Evolutionary conservation across 2,888 invertebrate genomes (phyloP), one percentile per base, ranked within the genome.

Genomic region (Thera obeliscata): DNA sequence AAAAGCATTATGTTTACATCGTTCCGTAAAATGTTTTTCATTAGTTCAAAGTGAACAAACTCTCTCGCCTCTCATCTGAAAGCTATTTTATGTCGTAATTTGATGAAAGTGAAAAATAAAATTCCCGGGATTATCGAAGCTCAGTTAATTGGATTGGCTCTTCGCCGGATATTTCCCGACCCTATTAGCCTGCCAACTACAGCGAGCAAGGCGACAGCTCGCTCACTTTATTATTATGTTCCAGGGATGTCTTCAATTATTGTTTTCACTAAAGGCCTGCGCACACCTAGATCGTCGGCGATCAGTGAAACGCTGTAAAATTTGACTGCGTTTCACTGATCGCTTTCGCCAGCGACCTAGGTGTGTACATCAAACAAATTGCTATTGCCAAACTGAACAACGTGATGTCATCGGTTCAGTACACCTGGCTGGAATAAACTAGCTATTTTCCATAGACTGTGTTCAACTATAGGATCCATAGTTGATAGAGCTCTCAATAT

Each of bases 11-110:
- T 71, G 73, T 77, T 76, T 72, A 73, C 76, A 80, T 79, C 78
- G 74, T 75, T 64, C 74, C 72, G 76, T 81, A 80, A 83, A 84
- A 82, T 80, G 81, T 76, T 82, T 78, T 81, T 82, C 81, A 85
- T 86, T 86, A 88, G 81, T 84, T 84, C 84, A 84, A 86, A 87
- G 86, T 86, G 85, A 82, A 78, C 80, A 78, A 81, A 80, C 79
- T 82, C 80, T 81, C 80, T 74, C 78, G 74, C 75, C 73, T 79
- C 78, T 74, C 80, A 81, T 82, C 78, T 79, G 77, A 79, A 79
- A 81, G 78, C 67, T 67, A 63, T 70, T 72, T 69, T 59, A 52
- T 69, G 65, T 62, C 56, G 77, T 84, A 85, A 86, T 82, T 76
- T 78, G 82, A 85, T 83, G 84, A 85, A 81, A 82, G 74, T 77